These are phyloP conservation scores for Ochlodes sylvanus DNA, from an alignment of 2,888 invertebrate genomes.

Conservation along the genomic window DNA sequence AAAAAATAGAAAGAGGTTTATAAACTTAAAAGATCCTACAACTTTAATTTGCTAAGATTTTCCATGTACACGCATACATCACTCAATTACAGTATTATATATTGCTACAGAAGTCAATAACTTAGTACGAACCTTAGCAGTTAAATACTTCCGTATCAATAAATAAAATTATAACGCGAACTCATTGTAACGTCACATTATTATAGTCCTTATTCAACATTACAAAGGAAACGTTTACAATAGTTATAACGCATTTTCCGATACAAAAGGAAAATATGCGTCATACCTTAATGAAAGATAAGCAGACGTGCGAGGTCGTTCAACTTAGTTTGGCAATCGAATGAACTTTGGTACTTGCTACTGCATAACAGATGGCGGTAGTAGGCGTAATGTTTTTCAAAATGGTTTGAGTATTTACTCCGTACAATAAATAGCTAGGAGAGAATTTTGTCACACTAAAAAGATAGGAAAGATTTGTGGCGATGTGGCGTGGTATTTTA, in stretches of 20 bases:
- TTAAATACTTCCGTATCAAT: background rate
- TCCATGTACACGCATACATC: too few relatives aligned
- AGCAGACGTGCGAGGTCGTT: slow-evolving; percentile 57
- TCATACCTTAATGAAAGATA: slow-evolving; percentile 56
- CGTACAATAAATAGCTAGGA: too few relatives aligned
- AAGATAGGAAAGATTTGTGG: too few relatives aligned
- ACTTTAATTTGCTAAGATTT: too few relatives aligned
- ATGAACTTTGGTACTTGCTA: slow-evolving; percentile 72
- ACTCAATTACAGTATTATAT: too few relatives aligned
- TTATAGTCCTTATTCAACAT: slow-evolving; percentile 25
- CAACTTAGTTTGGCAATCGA: slow-evolving; percentile 72
- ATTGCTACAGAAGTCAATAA: too few relatives aligned
- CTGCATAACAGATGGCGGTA: slow-evolving; percentile 54
- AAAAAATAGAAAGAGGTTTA: too few relatives aligned
- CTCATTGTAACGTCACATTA: slow-evolving; percentile 8
- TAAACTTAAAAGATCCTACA: too few relatives aligned
- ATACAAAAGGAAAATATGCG: slow-evolving; percentile 51
- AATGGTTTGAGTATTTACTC: background rate
- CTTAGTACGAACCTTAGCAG: too few relatives aligned
- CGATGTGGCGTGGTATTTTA: too few relatives aligned
- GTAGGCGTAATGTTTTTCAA: background rate
- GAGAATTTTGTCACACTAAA: too few relatives aligned
- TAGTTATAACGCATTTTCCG: slow-evolving; percentile 40
- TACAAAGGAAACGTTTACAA: slow-evolving; percentile 38
- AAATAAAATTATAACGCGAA: slow-evolving; percentile 1